Evolutionary conservation across 2,888 invertebrate genomes (phyloP), one percentile per base, ranked within the genome.

Genomic region (Troides helena): DNA sequence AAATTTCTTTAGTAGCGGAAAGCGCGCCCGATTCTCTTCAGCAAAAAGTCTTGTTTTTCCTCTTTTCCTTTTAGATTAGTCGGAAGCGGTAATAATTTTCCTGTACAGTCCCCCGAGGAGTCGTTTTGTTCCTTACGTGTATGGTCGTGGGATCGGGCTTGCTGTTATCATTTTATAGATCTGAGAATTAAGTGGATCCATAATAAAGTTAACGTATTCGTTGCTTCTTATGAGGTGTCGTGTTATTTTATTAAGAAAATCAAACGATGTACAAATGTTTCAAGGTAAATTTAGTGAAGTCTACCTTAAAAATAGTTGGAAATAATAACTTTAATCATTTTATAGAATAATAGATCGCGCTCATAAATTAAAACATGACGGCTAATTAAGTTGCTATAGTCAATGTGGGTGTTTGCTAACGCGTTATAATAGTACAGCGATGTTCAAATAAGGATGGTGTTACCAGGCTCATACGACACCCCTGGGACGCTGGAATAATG

Each of bases 41-140:
- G 66, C 59, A 63, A 72, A 73, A 71, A 72, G 73, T 58, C 72
- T 73, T 73, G 71, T 83, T 83, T 79, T 81, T 82, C 80, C 75
- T 77, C 79, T 76, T 83, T 84, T 82, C 82, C 83, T 81, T 82
- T 82, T 78, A 85, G 86, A 85, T 85, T 83, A 81, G 80, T 80
- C 74, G 72, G 50, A 63, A 67, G 70, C 78, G 74, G 82, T 78
- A 84, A 86, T 87, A 85, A 84, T 85, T 88, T 79, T 77, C 83
- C 78, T 79, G 84, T 78, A 89, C 84, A 81, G 83, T 83, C 80
- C 89, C 86, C 88, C 77, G 74, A 81, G 85, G 87, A 85, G 83
- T 82, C 81, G 81, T 89, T 86, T 81, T 74, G 80, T 63, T 66
- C n/a, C 80, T 80, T 79, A 83, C 82, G 81, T 81, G 82, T 78